Conservation (phyloP, 2,113 vertebrate species). For the Brachyhypopomus gauderio region DNA sequence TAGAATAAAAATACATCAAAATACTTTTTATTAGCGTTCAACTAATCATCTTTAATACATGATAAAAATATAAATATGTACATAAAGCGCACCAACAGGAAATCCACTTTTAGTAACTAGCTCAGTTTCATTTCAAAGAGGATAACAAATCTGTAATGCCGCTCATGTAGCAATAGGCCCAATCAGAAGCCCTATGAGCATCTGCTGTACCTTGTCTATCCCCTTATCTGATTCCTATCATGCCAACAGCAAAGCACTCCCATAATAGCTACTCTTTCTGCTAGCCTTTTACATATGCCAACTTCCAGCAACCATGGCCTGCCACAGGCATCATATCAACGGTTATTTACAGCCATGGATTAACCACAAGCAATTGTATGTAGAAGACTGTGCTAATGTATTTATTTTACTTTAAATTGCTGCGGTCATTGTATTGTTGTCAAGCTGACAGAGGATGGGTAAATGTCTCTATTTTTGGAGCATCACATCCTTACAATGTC, state of each 20-base stretch:
- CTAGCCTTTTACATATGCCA: slow-evolving; percentile 25
- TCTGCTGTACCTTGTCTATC: not conserved
- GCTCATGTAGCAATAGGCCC: slow-evolving; percentile 13
- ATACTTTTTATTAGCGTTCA: no score
- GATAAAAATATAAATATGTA: not conserved
- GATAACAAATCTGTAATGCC: not conserved
- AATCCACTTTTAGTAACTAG: slow-evolving; percentile 21
- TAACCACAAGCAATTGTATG: not conserved
- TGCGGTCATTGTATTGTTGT: no score
- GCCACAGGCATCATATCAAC: not conserved
- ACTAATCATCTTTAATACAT: not conserved
- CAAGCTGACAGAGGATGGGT: no score
- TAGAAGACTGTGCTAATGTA: not conserved
- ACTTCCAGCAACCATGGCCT: not conserved
- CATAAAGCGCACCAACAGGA: not conserved
- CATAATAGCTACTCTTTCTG: slow-evolving; percentile 6
- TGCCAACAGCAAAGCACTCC: not conserved
- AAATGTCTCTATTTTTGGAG: no score
- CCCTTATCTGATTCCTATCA: slow-evolving; percentile 10
- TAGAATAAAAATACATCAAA: not conserved
- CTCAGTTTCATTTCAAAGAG: not conserved
- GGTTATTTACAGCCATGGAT: not conserved
- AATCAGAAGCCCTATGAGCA: slow-evolving; percentile 32
- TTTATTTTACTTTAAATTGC: no score
- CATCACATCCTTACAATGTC: no score